Evolutionary conservation across 2,113 vertebrate genomes (phyloP), one percentile per base, ranked within the genome.

Genomic region (Podilymbus podiceps): DNA sequence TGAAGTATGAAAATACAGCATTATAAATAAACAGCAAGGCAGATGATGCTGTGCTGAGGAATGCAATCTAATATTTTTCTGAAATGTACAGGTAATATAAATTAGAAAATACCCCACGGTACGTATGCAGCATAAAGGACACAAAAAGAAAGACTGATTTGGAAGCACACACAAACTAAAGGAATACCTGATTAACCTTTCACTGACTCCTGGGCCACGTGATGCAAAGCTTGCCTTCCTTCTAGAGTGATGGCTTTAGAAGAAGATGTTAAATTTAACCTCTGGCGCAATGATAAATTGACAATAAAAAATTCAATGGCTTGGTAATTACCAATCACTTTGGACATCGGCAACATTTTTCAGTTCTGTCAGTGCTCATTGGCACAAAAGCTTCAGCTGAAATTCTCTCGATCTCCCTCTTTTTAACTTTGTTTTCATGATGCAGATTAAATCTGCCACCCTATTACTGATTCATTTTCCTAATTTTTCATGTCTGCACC

Each of bases 391-490:
- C 99, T 98, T 99, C 98, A 98, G 98, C 98, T 98, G 98, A 98
- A 99, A 99, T 99, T 98, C 98, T 98, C 98, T 98, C 98, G 96
- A 98, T 99, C 99, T 98, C 98, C 98, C 98, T 98, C 98, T 98
- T 98, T 98, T 99, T 99, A 99, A 99, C 99, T 99, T 99, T 99
- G 99, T 99, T 99, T 99, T 99, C 99, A 98, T 99, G 99, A 99
- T 99, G 98, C 99, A 99, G 99, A 99, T 99, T 99, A 99, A 99
- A 99, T 99, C 99, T 99, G 99, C 99, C 99, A 99, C 99, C 99
- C 99, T 99, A 99, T 99, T 99, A 99, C 99, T 99, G 99, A 99
- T 99, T 99, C 99, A 99, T 99, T 99, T 99, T 99, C 99, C 99
- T 99, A 99, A 99, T 99, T 99, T 99, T 99, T 99, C 99, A 99